phyloP scores from a whole-genome alignment of 2,888 invertebrate genomes.

The Tenodera sinensis region DNA sequence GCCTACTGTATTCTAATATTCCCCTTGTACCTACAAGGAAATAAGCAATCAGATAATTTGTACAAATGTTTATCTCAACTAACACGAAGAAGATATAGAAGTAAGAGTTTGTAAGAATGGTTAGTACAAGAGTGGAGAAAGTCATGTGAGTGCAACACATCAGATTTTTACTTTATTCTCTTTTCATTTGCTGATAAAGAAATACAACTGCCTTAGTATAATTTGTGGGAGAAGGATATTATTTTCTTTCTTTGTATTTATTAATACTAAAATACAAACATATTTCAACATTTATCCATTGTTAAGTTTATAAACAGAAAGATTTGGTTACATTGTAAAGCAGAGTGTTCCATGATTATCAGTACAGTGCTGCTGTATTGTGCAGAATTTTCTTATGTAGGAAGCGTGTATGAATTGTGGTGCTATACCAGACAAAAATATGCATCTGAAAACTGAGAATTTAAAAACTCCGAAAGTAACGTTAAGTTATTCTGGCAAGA shows the following conservation, averaged over 20 bases:
- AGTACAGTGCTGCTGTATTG: not conserved
- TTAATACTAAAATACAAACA: slow-evolving; percentile 16
- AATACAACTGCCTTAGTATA: slow-evolving; percentile 30
- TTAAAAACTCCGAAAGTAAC: too few species aligned
- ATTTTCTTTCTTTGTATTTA: slow-evolving; percentile 19
- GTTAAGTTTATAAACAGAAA: slow-evolving; percentile 24
- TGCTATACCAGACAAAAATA: not conserved
- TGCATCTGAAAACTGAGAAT: not conserved
- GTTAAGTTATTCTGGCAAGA: too few species aligned
- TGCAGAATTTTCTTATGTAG: not conserved
- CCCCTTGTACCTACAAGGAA: too few species aligned
- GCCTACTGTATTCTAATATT: too few species aligned
- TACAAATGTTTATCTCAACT: too few species aligned
- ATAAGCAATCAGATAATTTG: too few species aligned
- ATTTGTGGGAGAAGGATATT: slow-evolving; percentile 32
- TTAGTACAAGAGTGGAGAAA: too few species aligned
- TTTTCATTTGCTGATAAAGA: not conserved
- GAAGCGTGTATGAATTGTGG: slow-evolving; percentile 3
- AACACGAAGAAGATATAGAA: too few species aligned
- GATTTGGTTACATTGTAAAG: not conserved
- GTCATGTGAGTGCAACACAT: too few species aligned
- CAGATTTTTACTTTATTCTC: too few species aligned
- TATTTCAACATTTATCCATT: slow-evolving; percentile 27
- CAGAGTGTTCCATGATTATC: not conserved
- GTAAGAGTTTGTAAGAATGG: too few species aligned